These are phyloP conservation scores for Melipona beecheii DNA, from an alignment of 2,888 invertebrate genomes.

Conservation along the genomic window DNA sequence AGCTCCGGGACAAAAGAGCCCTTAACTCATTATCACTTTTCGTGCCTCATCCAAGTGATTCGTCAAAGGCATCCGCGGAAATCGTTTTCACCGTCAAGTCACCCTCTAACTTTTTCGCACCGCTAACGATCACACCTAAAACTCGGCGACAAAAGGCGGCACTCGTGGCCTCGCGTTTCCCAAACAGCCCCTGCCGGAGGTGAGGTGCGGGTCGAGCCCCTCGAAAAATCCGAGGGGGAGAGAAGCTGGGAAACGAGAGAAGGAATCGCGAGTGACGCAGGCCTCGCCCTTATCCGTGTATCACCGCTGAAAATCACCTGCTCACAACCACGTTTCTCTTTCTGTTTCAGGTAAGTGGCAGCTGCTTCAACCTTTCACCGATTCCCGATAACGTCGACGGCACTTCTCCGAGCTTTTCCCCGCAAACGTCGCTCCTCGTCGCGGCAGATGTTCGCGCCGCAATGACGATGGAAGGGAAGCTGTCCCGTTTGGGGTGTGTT, in stretches of 20 bases:
- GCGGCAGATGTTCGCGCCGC: constrained; percentile 66
- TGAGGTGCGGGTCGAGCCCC: constrained; percentile 7
- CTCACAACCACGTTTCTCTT: constrained; percentile 54
- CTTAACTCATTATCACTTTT: constrained; percentile 2
- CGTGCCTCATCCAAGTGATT: constrained; percentile 19
- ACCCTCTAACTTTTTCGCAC: constrained; percentile 18
- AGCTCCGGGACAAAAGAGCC: not conserved
- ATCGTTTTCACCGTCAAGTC: constrained; percentile 33
- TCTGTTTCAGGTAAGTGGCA: constrained; percentile 72
- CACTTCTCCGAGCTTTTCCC: constrained; percentile 52
- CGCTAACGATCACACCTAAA: constrained; percentile 37
- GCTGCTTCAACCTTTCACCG: constrained; percentile 57
- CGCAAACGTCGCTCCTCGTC: constrained; percentile 56
- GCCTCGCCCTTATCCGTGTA: constrained; percentile 37
- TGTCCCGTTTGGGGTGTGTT: constrained; percentile 4
- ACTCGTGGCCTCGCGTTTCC: constrained; percentile 47
- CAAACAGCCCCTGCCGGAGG: constrained; percentile 38
- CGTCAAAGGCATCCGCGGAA: constrained; percentile 25
- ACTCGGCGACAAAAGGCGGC: constrained; percentile 41
- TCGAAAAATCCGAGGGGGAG: not conserved
- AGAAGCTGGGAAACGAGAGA: constrained; percentile 10
- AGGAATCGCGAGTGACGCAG: constrained; percentile 46
- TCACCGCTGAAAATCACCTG: constrained; percentile 61
- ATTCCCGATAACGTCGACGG: constrained; percentile 63
- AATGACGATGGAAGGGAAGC: constrained; percentile 53